Conservation (phyloP, 2,888 invertebrate species). For the Athrips mouffetella region DNA sequence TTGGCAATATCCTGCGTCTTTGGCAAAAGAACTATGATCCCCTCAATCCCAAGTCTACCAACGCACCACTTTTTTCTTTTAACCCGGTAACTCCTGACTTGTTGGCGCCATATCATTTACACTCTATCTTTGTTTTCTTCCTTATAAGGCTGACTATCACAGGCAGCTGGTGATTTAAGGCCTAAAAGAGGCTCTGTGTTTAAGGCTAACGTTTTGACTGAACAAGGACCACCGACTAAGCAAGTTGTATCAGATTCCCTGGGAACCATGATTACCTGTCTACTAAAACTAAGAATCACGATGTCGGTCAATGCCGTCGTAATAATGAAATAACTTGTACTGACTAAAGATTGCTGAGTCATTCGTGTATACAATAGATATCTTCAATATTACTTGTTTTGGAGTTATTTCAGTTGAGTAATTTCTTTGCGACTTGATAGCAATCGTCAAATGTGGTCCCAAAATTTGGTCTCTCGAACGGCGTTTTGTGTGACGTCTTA, state of each 20-base stretch:
- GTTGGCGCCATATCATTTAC: background rate
- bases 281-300: slow-evolving; percentile 2
- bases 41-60: too few species aligned
- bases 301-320: slow-evolving; percentile 1
- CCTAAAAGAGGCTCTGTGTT: background rate
- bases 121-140: slow-evolving; percentile 1
- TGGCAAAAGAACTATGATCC: too few species aligned
- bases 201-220: background rate
- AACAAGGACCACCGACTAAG: slow-evolving; percentile 1
- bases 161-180: slow-evolving; percentile 3
- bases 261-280: slow-evolving; percentile 7
- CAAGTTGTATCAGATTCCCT: slow-evolving; percentile 1
- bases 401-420: too few species aligned
- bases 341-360: too few species aligned
- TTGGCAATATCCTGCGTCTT: too few species aligned
- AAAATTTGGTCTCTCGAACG: too few species aligned
- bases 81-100: background rate
- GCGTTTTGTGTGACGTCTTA: too few species aligned
- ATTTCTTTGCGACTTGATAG: too few species aligned
- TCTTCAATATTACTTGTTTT: too few species aligned
- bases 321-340: background rate
- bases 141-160: background rate
- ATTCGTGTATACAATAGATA: too few species aligned
- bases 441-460: too few species aligned
- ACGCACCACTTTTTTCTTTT: background rate